Percentiles rank a stretch among this genome's conserved stretches.
Evolutionary conservation across 2,797 vertebrate genomes (phyloP).

Genomic region (Lemur catta): DNA sequence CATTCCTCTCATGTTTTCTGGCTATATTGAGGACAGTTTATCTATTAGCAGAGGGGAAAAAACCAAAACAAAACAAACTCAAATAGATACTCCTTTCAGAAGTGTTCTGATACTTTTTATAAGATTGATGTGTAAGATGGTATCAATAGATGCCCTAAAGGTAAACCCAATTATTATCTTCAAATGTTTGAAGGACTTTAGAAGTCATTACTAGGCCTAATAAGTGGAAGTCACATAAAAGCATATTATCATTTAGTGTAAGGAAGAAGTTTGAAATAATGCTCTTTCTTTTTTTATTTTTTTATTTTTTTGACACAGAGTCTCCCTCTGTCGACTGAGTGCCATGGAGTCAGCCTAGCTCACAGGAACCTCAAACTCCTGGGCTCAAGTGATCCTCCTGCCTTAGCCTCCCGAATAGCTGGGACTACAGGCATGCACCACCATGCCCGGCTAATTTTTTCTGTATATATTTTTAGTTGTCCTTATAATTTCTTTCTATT

Average conservation of each 20-base stretch:
- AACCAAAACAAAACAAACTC: not conserved
- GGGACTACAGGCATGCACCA: no score
- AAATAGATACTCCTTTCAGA: slow-evolving; percentile 30
- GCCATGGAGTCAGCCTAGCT: no score
- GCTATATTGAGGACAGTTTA: not conserved
- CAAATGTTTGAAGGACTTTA: not conserved
- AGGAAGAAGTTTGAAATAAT: slow-evolving; percentile 30
- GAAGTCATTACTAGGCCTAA: not conserved
- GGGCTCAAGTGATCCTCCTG: no score
- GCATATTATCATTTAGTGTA: not conserved
- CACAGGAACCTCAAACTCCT: no score
- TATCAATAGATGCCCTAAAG: not conserved
- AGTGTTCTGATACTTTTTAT: not conserved
- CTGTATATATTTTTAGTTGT: no score
- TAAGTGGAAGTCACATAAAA: slow-evolving; percentile 11
- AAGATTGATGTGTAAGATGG: not conserved
- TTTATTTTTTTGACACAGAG: no score
- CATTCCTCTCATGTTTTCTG: not conserved
- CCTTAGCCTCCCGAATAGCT: no score
- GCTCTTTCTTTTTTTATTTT: not conserved
- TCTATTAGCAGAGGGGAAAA: not conserved
- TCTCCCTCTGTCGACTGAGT: no score
- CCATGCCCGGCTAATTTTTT: no score
- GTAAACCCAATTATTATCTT: slow-evolving; percentile 14
- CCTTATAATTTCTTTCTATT: no score